Percentiles rank a stretch among this genome's conserved stretches.
These are phyloP conservation scores for Mandrillus leucophaeus DNA, from an alignment of 2,113 vertebrate species.

Conservation along the genomic window DNA sequence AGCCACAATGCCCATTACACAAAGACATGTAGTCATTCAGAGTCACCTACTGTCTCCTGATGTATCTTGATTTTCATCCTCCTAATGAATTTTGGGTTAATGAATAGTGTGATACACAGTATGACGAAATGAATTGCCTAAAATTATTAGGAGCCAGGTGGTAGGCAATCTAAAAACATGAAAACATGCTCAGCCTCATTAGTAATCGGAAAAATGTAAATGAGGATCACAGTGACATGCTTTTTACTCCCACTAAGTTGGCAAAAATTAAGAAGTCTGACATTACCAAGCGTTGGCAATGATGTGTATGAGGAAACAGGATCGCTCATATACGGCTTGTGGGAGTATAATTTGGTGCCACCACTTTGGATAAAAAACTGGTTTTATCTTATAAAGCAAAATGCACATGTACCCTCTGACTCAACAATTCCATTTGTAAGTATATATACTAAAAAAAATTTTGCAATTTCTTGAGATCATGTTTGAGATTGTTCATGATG, in stretches of 20 bases:
- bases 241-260: neutral
- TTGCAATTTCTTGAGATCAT: neutral
- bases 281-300: neutral
- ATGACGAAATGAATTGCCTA: neutral
- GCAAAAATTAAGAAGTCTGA: neutral
- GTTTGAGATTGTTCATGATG: neutral
- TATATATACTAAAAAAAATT: neutral
- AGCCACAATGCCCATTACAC: neutral
- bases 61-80: neutral
- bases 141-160: constrained; percentile 37
- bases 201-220: neutral
- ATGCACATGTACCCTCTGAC: neutral
- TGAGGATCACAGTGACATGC: neutral
- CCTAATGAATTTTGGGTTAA: neutral
- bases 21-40: neutral
- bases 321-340: neutral
- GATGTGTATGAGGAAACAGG: neutral
- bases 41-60: neutral
- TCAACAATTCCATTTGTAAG: neutral
- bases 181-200: neutral
- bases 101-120: neutral
- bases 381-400: neutral
- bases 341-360: neutral
- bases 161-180: neutral
- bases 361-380: neutral